Percentiles rank a stretch among this genome's conserved stretches.
Conservation (phyloP, 1,140 invertebrate genomes). For the Mylabris phalerata region DNA sequence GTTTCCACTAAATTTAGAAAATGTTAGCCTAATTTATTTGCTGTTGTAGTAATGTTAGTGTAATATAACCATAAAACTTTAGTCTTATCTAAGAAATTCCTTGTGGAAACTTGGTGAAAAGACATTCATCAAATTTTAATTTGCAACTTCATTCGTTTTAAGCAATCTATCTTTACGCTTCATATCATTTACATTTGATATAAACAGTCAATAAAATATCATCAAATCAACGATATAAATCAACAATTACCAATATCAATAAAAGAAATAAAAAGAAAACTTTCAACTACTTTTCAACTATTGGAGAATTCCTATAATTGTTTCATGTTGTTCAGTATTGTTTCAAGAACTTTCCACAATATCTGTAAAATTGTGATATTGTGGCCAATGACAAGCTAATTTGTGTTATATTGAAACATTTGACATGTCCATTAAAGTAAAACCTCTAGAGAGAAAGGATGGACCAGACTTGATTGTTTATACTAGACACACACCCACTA, state of each 20-base stretch:
- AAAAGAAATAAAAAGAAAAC: no score
- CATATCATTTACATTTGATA: constrained; percentile 9
- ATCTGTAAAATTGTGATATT: no score
- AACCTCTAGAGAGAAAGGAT: no score
- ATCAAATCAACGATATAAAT: constrained; percentile 14
- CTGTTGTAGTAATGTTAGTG: background rate
- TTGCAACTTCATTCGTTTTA: constrained; percentile 12
- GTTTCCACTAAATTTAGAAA: constrained; percentile 9
- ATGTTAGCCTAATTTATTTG: constrained; percentile 10
- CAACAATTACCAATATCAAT: background rate
- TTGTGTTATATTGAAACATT: no score
- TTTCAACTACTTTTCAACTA: no score
- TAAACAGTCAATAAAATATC: constrained; percentile 11
- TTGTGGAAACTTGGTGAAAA: constrained; percentile 11
- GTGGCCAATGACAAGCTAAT: no score
- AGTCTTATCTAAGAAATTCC: constrained; percentile 8
- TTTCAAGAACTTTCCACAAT: no score
- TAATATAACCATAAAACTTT: constrained; percentile 6
- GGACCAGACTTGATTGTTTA: no score
- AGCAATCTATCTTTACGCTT: constrained; percentile 14
- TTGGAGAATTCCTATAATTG: no score
- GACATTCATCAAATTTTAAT: constrained; percentile 19
- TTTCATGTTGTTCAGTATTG: no score
- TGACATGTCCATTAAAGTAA: no score
- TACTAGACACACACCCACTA: no score